Percentiles rank a stretch among this genome's conserved stretches.
Evolutionary conservation across 1,140 invertebrate species (phyloP).

Genomic region (Hestina assimilis): DNA sequence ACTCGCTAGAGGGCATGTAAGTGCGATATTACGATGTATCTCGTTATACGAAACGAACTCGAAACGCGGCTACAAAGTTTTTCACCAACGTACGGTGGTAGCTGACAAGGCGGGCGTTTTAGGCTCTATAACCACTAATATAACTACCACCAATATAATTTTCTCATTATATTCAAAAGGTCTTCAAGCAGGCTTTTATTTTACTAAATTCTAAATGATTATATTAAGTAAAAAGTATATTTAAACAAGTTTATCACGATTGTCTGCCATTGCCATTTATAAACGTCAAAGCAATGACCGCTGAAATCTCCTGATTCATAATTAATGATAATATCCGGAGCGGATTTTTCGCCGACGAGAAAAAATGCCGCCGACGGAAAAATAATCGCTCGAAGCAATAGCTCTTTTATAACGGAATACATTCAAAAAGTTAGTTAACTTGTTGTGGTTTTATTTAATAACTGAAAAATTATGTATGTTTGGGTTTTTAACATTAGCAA

Average conservation of each 20-base stretch:
- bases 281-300: constrained; percentile 49
- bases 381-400: constrained; percentile 57
- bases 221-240: background rate
- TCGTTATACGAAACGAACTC: too few species aligned
- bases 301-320: constrained; percentile 57
- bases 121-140: too few species aligned
- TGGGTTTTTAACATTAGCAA: too few species aligned
- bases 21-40: too few species aligned
- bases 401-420: constrained; percentile 60
- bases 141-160: too few species aligned
- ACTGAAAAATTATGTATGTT: too few species aligned
- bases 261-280: constrained; percentile 43
- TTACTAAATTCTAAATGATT: background rate
- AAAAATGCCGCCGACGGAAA: constrained; percentile 33
- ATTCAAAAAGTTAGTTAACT: constrained; percentile 1
- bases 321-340: constrained; percentile 74
- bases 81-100: too few species aligned
- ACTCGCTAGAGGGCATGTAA: too few species aligned
- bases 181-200: too few species aligned
- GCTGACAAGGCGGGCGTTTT: too few species aligned
- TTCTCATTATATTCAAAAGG: too few species aligned
- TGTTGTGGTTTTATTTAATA: background rate
- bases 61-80: too few species aligned
- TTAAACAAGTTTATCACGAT: constrained; percentile 13
- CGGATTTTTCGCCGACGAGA: constrained; percentile 50